Base-by-base conservation (phyloP, 23 tunicate genomes). In the Phallusia fumigata region DNA sequence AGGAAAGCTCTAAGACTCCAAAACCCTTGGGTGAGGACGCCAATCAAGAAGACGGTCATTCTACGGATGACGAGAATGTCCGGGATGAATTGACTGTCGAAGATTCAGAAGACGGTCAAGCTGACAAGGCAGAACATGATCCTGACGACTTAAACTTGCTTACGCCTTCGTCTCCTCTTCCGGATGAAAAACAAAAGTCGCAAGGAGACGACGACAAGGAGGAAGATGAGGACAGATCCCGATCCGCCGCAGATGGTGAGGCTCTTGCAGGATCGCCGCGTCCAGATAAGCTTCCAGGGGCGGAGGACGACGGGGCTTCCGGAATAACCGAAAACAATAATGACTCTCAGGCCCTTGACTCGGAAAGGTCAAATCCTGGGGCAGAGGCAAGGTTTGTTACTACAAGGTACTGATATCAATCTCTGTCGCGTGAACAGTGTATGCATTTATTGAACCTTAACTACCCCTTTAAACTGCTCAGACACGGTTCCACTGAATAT, bases 311-410 rank as follows among this genome's bases (percentile, higher is more conserved):
- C 36, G 40, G 2, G 19, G 35, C 40, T 31, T 31, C 77, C 8
- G 77, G 22, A 3, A 33, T 21, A 21, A 2, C 30, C 15, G 77
- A 74, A 34, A 74, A 74, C 77, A 31, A 74, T 31, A 74, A 74
- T 31, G 77, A 74, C 34, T 33, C 26, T 3, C 26, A 74, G 31
- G 15, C 28, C 69, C 69, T 24, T 24, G 45, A 74, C 2, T 33
- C 36, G 40, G 77, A 74, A 74, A 74, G 45, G 77, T 32, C 36
- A 3, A 74, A 30, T 21, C 31, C 36, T 34, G 77, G 36, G 33
- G 40, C 6, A 31, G 77, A 74, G 16, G 77, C 77, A 5, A 74
- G 77, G 77, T 74, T 74, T 33, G 77, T 74, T 13, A 74, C 77
- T 1, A 74, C 77, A 13, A 74, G 77, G 77, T 74, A 74, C 34